Evolutionary conservation across 2,888 invertebrate species (phyloP).

Genomic region (Agonopterix arenella): DNA sequence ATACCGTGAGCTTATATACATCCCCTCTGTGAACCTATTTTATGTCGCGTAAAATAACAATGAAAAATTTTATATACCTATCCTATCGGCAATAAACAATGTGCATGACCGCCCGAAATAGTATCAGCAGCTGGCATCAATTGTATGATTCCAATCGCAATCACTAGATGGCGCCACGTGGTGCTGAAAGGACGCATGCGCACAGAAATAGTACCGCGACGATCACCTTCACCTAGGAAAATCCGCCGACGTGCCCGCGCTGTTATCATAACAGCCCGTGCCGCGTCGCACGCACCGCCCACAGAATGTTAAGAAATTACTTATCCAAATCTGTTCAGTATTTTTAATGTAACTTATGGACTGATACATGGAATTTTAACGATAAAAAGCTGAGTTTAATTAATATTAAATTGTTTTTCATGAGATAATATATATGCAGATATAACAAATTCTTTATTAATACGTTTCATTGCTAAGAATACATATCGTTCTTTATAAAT

Average conservation of each 20-base stretch:
- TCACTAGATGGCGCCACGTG: constrained; percentile 65
- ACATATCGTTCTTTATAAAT: background rate
- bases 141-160: constrained; percentile 38
- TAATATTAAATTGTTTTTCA: too few relatives aligned
- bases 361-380: too few relatives aligned
- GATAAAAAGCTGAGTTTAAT: too few relatives aligned
- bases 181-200: constrained; percentile 48
- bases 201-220: constrained; percentile 61
- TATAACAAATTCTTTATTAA: background rate
- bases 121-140: constrained; percentile 55
- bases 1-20: too few relatives aligned
- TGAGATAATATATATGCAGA: background rate
- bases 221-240: constrained; percentile 74
- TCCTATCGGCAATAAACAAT: constrained; percentile 30
- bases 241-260: constrained; percentile 29
- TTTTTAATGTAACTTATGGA: too few relatives aligned
- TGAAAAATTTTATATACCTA: constrained; percentile 19
- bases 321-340: too few relatives aligned
- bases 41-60: constrained; percentile 19
- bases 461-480: background rate
- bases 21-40: background rate
- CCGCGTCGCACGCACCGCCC: constrained; percentile 21
- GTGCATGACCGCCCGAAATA: constrained; percentile 53
- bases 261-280: constrained; percentile 22
- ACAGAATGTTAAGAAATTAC: constrained; percentile 9